A percentile compares a stretch with the other conserved stretches of the same genome.
These are phyloP conservation scores for Lophius americanus DNA, from an alignment of 2,797 vertebrate species.

Conservation along the genomic window DNA sequence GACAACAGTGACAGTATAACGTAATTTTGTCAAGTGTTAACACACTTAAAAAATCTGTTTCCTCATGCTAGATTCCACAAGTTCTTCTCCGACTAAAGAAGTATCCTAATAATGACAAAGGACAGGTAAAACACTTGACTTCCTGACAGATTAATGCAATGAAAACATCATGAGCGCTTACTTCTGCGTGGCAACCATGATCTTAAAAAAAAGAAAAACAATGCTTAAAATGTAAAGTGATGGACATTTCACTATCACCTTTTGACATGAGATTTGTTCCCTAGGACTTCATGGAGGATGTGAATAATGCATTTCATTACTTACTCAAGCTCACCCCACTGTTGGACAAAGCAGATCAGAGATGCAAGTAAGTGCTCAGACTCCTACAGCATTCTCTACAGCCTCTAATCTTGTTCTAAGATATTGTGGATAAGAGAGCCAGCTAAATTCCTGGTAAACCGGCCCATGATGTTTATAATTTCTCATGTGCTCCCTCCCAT, in stretches of 20 bases:
- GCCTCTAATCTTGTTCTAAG: neutral
- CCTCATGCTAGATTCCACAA: conserved; percentile 89
- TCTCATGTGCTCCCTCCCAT: conserved; percentile 25
- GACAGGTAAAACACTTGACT: conserved; percentile 69
- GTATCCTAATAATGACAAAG: conserved; percentile 91
- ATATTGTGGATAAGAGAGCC: neutral
- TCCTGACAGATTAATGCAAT: neutral
- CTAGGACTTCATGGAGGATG: conserved; percentile 95
- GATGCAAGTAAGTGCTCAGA: conserved; percentile 90
- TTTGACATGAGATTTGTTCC: conserved; percentile 3
- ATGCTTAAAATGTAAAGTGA: neutral
- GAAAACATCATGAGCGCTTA: neutral
- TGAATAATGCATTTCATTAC: conserved; percentile 93
- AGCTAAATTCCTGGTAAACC: neutral
- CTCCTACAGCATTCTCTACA: neutral
- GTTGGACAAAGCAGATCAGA: conserved; percentile 95
- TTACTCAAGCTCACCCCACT: conserved; percentile 94
- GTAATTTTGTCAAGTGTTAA: no score
- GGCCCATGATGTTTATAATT: neutral
- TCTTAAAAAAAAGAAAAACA: neutral
- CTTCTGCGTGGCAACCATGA: neutral
- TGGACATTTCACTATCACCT: neutral
- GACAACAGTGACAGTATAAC: no score
- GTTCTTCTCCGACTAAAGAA: conserved; percentile 95
- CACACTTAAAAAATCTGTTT: neutral